Percentiles rank a stretch among this genome's conserved stretches.
Conservation (phyloP, 2,113 vertebrate genomes). For the Engraulis encrasicolus region DNA sequence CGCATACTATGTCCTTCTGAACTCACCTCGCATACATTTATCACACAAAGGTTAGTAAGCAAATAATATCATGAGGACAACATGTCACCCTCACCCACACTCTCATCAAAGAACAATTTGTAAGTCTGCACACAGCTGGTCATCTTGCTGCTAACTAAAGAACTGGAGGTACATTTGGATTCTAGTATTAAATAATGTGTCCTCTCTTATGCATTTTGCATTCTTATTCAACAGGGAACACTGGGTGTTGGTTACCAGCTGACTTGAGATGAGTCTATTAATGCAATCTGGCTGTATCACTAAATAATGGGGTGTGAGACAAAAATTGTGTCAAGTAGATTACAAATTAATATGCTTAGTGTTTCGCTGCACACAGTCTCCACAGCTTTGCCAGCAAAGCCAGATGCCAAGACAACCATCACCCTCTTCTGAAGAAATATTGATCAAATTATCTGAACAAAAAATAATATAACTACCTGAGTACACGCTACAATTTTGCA, state of each 20-base stretch:
- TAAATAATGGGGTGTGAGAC: constrained; percentile 73
- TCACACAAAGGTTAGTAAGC: neutral
- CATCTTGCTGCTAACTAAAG: constrained; percentile 60
- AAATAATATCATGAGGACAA: neutral
- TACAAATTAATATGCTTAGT: constrained; percentile 72
- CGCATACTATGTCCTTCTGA: too few species aligned
- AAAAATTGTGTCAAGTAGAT: constrained; percentile 77
- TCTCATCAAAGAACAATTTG: constrained; percentile 3
- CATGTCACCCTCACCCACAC: neutral
- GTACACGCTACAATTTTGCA: too few species aligned
- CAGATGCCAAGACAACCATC: constrained; percentile 48
- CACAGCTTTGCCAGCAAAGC: constrained; percentile 31
- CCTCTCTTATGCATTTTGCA: constrained; percentile 63
- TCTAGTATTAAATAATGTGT: constrained; percentile 74
- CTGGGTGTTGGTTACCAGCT: constrained; percentile 63
- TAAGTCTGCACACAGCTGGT: constrained; percentile 57
- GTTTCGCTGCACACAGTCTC: constrained; percentile 57
- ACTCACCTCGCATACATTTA: neutral
- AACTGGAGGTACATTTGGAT: constrained; percentile 60
- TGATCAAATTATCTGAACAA: neutral
- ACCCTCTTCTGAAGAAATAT: neutral
- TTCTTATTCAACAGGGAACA: constrained; percentile 77
- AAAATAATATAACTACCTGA: constrained; percentile 12
- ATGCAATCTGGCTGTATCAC: constrained; percentile 65
- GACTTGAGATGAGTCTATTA: constrained; percentile 72